Evolutionary conservation across 2,888 invertebrate species (phyloP), one percentile per base, ranked within the genome.

Genomic region (Cataglyphis rosenhaueri): DNA sequence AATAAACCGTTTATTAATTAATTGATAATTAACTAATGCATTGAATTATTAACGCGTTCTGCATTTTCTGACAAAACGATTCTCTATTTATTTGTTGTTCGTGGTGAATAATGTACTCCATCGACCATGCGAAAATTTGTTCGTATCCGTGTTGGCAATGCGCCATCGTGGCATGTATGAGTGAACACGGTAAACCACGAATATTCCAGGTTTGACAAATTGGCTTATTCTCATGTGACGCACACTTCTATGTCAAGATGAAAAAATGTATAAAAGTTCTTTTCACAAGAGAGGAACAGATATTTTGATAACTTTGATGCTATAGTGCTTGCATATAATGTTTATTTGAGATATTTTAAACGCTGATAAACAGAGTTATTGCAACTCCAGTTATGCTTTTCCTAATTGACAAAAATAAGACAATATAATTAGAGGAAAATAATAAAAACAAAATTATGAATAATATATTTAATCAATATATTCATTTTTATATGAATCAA

Each of bases 151-250:
- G 38, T 75, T 64, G 10, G n/a, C 25, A 0, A 15, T 1, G 21
- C n/a, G 10, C 41, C 57, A 76, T 64, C 38, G 29, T 73, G 6
- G 3, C 21, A 35, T n/a, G 4, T 1, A n/a, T 66, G 41, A 57
- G 32, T 76, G n/a, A 66, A 76, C 9, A 65, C n/a, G 9, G 12
- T 5, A 52, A 65, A 61, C 9, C 48, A 1, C 41, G 25, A 62
- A 18, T 41, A 44, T 62, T n/a, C 32, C 52, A 68, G 68, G 12
- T 32, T 57, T 55, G 41, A 76, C 55, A 75, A 75, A 64, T 64
- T 38, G 52, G 8, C 5, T 9, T 18, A 1, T 38, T 52, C 41
- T 41, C 8, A 29, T 12, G 12, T 12, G n/a, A 29, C 5, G 15
- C n/a, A 9, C 5, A 1, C 4, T 35, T 18, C 12, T 21, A 6